Percentiles rank a stretch among this genome's conserved stretches.
Conservation (phyloP, 2,888 invertebrate genomes). For the Leucoptera coffeella region DNA sequence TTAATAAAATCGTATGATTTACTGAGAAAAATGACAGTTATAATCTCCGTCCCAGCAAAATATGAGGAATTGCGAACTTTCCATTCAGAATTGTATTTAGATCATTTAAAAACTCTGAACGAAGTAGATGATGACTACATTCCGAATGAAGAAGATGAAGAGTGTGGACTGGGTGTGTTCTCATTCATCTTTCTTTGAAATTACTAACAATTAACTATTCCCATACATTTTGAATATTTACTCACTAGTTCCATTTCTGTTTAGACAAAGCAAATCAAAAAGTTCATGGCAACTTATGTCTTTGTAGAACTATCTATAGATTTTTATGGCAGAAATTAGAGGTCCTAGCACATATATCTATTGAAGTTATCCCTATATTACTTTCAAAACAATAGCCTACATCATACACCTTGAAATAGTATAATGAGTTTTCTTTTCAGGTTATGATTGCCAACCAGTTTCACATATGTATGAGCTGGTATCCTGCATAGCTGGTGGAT, state of each 20-base stretch:
- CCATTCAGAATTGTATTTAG: slow-evolving; percentile 62
- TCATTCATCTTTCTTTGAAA: slow-evolving; percentile 3
- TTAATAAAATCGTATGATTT: slow-evolving; percentile 56
- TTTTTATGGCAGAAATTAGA: too few relatives aligned
- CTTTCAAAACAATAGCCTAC: too few relatives aligned
- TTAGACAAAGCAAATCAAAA: too few relatives aligned
- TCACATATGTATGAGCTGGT: slow-evolving; percentile 57
- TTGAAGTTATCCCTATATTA: too few relatives aligned
- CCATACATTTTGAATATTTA: too few relatives aligned
- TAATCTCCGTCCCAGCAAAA: slow-evolving; percentile 48
- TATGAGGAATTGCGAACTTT: slow-evolving; percentile 58
- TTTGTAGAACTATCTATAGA: too few relatives aligned
- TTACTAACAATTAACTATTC: too few relatives aligned
- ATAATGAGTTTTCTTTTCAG: slow-evolving; percentile 34
- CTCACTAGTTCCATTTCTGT: too few relatives aligned
- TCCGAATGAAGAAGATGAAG: slow-evolving; percentile 44
- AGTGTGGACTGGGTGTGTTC: slow-evolving; percentile 58
- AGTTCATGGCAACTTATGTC: too few relatives aligned
- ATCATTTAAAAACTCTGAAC: slow-evolving; percentile 50
- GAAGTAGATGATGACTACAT: slow-evolving; percentile 52
- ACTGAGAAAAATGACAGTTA: slow-evolving; percentile 35
- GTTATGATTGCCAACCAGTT: slow-evolving; percentile 72
- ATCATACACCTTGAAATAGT: too few relatives aligned
- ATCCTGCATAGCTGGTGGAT: slow-evolving; percentile 60
- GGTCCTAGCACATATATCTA: too few relatives aligned